A percentile compares a stretch with the other conserved stretches of the same genome.
These are phyloP conservation scores for Xestia sexstrigata DNA, from an alignment of 2,888 invertebrate species.

Conservation along the genomic window DNA sequence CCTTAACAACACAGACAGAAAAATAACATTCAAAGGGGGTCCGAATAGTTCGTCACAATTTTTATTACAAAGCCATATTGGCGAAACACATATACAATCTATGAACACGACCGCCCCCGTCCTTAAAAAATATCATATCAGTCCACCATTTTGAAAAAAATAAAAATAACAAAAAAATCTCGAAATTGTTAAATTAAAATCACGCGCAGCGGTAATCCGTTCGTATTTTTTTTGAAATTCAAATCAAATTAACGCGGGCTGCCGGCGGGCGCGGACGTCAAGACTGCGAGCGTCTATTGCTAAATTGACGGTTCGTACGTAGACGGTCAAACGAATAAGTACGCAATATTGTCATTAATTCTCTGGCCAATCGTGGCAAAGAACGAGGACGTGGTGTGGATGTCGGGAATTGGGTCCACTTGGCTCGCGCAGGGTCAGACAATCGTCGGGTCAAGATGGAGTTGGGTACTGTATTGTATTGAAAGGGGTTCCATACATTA, in stretches of 20 bases:
- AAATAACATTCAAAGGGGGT: constrained; percentile 67
- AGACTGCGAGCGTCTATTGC: constrained; percentile 75
- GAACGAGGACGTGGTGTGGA: constrained; percentile 73
- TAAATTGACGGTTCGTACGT: constrained; percentile 82
- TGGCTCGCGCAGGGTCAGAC: constrained; percentile 84
- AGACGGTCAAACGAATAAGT: constrained; percentile 86
- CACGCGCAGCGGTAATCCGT: constrained; percentile 49
- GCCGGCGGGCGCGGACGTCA: constrained; percentile 64
- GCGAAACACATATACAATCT: constrained; percentile 81
- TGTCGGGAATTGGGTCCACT: constrained; percentile 86
- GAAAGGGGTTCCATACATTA: constrained; percentile 59
- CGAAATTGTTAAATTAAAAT: constrained; percentile 35
- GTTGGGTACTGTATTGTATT: constrained; percentile 68
- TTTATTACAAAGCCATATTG: constrained; percentile 83
- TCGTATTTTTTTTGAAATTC: constrained; percentile 58
- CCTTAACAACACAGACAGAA: constrained; percentile 69
- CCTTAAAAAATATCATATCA: constrained; percentile 77
- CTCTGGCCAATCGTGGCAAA: constrained; percentile 83
- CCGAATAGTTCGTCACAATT: constrained; percentile 70
- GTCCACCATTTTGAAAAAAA: constrained; percentile 79
- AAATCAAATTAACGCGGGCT: constrained; percentile 64
- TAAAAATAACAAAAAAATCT: constrained; percentile 23
- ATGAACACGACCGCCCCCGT: constrained; percentile 76
- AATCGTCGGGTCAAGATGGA: constrained; percentile 78
- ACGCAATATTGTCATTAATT: constrained; percentile 86